These are phyloP conservation scores for Athripsodes cinereus DNA, from an alignment of 2,888 invertebrate species.

Conservation along the genomic window DNA sequence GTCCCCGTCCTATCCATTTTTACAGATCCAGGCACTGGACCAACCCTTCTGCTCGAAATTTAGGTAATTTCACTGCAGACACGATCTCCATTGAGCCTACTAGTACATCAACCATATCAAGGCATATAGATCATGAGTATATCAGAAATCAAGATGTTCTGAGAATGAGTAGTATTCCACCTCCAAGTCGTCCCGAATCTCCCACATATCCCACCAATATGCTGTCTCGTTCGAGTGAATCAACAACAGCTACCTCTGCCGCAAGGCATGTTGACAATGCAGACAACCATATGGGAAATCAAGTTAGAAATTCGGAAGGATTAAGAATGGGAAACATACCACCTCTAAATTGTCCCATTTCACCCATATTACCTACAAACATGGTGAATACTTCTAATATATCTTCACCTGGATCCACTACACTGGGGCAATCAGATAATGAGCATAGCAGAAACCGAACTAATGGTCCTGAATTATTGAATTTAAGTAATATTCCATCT, in stretches of 20 bases:
- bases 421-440: too few species aligned
- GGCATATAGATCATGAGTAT: slow-evolving; percentile 14
- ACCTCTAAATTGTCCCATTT: too few species aligned
- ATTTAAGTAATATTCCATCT: too few species aligned
- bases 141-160: background rate
- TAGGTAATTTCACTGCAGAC: background rate
- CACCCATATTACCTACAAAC: too few species aligned
- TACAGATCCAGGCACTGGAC: slow-evolving; percentile 17
- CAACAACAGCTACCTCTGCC: background rate
- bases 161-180: background rate
- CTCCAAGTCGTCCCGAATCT: background rate
- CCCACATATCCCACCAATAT: background rate
- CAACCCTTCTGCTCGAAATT: background rate
- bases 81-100: slow-evolving; percentile 9
- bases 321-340: too few species aligned
- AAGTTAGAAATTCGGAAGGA: too few species aligned
- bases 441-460: too few species aligned
- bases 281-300: too few species aligned
- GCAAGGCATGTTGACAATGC: too few species aligned
- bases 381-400: too few species aligned
- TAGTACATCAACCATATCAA: slow-evolving; percentile 14
- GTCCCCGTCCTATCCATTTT: slow-evolving; percentile 19
- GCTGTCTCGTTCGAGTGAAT: background rate
- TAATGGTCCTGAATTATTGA: too few species aligned
- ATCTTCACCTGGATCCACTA: too few species aligned